Base-by-base conservation (phyloP, 2,888 invertebrate genomes). In the Philereme transversata region DNA sequence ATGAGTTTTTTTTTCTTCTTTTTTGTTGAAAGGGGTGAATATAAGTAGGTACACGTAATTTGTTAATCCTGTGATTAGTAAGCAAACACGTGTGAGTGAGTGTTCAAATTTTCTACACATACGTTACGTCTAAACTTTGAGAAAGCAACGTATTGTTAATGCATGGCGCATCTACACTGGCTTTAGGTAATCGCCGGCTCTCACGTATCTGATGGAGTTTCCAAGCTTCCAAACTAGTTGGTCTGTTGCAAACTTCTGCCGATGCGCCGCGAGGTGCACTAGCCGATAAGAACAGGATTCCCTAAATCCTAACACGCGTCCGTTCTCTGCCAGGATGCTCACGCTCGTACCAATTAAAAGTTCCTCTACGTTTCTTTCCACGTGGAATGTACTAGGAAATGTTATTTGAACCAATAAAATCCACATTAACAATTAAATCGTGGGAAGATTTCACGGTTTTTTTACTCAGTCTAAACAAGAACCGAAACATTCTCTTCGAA, bases 171-270 rank as follows among this genome's bases (percentile, higher is more conserved):
- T 68, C 67, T 65, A 63, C 69, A 72, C 69, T 70, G 70, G 74
- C 71, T 78, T 59, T 76, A 83, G 83, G 84, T 89, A 88, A 88
- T 88, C 89, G 85, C 82, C 80, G 74, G 72, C 72, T 81, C 86
- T 86, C 90, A 89, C 88, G 88, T 89, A 87, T 87, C 88, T 90
- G 90, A 88, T 89, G 77, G 86, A 91, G 90, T 91, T 91, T 85
- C 82, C 79, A 81, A 88, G 87, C 89, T 90, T 83, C 86, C 82
- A 84, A 91, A 90, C 90, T 89, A 90, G 90, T 90, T 90, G 86
- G 82, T 75, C 82, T 87, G 88, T 87, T 79, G 81, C 82, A 85
- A 90, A 89, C 82, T 90, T 90, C 77, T 77, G 77, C 81, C 80
- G 78, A 75, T 79, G 81, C 75, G 78, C 79, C 79, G 85, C 87